phyloP scores from a whole-genome alignment of 2,113 vertebrate species.

The Nestor notabilis region DNA sequence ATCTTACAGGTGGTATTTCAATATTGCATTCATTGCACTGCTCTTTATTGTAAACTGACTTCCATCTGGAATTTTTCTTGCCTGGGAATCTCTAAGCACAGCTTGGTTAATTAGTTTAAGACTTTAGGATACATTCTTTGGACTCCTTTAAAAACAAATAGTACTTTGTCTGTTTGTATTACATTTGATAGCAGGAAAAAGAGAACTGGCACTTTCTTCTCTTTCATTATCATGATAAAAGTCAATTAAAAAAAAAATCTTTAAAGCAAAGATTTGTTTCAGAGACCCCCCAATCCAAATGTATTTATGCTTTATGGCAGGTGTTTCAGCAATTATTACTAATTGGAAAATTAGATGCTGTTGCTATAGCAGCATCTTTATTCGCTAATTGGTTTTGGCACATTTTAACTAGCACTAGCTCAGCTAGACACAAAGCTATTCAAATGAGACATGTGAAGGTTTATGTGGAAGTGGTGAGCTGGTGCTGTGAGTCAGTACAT shows the following conservation, averaged over 20 bases:
- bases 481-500: background rate
- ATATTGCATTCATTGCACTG: background rate
- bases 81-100: background rate
- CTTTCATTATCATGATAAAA: background rate
- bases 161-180: background rate
- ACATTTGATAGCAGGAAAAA: background rate
- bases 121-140: background rate
- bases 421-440: slow-evolving; percentile 5
- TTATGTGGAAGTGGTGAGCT: background rate
- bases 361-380: slow-evolving; percentile 52
- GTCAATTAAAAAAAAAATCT: background rate
- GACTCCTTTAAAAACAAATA: background rate
- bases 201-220: background rate
- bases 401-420: background rate
- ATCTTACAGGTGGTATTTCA: background rate
- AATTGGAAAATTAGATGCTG: slow-evolving; percentile 19
- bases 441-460: background rate
- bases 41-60: background rate
- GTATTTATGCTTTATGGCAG: slow-evolving; percentile 44
- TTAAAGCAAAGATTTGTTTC: background rate
- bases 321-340: slow-evolving; percentile 55
- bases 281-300: background rate
- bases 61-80: slow-evolving; percentile 31
- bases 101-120: background rate
- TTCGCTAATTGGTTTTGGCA: slow-evolving; percentile 52